Base-by-base conservation (phyloP, 1,140 invertebrate genomes). In the Pissodes strobi region DNA sequence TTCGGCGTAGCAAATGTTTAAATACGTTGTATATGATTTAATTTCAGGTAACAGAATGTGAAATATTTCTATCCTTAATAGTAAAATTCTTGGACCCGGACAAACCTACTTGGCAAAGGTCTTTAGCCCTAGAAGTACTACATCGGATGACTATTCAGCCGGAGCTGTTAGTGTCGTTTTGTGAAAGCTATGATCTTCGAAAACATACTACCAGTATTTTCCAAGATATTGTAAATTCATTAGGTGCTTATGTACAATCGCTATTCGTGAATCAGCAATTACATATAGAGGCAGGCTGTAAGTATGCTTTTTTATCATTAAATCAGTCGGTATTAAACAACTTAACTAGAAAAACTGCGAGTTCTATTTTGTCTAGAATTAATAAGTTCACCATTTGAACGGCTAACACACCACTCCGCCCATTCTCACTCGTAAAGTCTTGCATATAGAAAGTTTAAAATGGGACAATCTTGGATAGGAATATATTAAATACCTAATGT, bases 61-160 rank as follows among this genome's bases (percentile, higher is more conserved):
- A 99, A 82, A 99, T 99, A 73, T 98, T 99, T 79, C 82, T 99
- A 39, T 97, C 95, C 0, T 81, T 99, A 25, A 91, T 99, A 30
- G 93, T 99, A 2, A 98, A 98, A 79, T 98, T 99, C 81, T 79
- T 99, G 75, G 95, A 98, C 80, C 90, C 92, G 9, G 97, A 99
- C 72, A 97, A 97, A 80, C 93, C 94, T 19, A 83, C 88, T 39
- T 99, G 97, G 97, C 96, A 99, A 76, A 82, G 96, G 53, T 92
- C 94, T 12, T 78, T 98, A 39, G 95, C 97, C 0, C 78, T 99
- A 9, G 97, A 99, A 84, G 95, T 98, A 2, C 82, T 99, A 17
- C 94, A 98, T 76, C 96, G 95, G 80, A 90, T 99, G 81, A 90
- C 90, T 4, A 88, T 92, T 43, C 91, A 97, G 73, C 90, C 94